Conservation (phyloP, 2,113 vertebrate genomes). For the Peucedramus taeniatus region DNA sequence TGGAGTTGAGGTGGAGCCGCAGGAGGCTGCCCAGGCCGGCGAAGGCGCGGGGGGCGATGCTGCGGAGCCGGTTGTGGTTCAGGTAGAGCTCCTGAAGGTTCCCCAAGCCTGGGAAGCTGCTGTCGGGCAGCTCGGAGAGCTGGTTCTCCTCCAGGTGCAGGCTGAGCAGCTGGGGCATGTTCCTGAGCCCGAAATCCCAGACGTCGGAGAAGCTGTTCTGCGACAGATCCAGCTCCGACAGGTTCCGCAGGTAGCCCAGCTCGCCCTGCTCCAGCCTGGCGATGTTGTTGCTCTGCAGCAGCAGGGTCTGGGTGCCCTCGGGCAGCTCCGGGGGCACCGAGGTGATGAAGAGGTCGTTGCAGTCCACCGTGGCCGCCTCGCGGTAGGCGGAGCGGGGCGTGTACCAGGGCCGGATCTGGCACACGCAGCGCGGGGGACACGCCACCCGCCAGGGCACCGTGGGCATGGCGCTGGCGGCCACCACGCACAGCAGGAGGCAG, state of each 20-base stretch:
- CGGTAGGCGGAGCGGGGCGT: slow-evolving; percentile 86
- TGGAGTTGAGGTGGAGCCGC: slow-evolving; percentile 92
- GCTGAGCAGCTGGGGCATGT: slow-evolving; percentile 82
- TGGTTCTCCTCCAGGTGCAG: slow-evolving; percentile 92
- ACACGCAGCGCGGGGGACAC: slow-evolving; percentile 82
- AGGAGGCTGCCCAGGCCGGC: slow-evolving; percentile 78
- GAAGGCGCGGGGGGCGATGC: slow-evolving; percentile 83
- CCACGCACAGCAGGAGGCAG: slow-evolving; percentile 76
- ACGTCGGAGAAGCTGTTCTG: slow-evolving; percentile 84
- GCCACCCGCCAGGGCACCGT: slow-evolving; percentile 85
- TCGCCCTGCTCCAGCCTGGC: slow-evolving; percentile 71
- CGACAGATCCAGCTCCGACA: slow-evolving; percentile 90
- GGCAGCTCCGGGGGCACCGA: slow-evolving; percentile 78
- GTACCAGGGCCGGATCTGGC: slow-evolving; percentile 94
- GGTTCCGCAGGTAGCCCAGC: slow-evolving; percentile 80
- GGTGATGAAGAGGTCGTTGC: slow-evolving; percentile 85
- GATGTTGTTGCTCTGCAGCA: slow-evolving; percentile 89
- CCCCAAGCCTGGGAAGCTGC: slow-evolving; percentile 80
- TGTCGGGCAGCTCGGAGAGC: slow-evolving; percentile 77
- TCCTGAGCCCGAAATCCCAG: slow-evolving; percentile 67
- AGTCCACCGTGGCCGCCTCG: slow-evolving; percentile 90
- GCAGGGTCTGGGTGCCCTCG: slow-evolving; percentile 82
- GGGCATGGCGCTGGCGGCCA: slow-evolving; percentile 69
- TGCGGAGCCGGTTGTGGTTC: slow-evolving; percentile 87
- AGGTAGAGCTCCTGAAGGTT: slow-evolving; percentile 90